Evolutionary conservation across 2,797 vertebrate genomes (phyloP).

Genomic region (Melanogrammus aeglefinus): DNA sequence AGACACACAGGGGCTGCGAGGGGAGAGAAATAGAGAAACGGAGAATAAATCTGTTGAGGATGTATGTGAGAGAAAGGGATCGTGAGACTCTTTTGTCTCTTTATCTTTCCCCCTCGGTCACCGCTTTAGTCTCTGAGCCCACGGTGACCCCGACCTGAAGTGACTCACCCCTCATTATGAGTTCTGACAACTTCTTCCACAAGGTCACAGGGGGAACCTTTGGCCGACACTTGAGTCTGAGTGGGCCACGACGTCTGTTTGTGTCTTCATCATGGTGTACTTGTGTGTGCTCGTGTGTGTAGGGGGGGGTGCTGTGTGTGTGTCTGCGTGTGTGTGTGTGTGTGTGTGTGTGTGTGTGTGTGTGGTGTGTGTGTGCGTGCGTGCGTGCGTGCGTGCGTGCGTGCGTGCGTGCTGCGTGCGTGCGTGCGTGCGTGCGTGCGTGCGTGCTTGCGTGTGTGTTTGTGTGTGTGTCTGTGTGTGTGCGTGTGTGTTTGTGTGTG

Average conservation of each 20-base stretch:
- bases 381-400: too few species aligned
- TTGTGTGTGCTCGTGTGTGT: conserved; percentile 2
- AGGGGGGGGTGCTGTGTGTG: conserved; percentile 7
- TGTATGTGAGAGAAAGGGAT: neutral
- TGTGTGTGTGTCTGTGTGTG: conserved; percentile 9
- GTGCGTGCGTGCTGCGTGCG: conserved; percentile 17
- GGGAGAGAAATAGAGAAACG: neutral
- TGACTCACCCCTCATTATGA: conserved; percentile 25
- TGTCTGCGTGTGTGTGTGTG: conserved; percentile 3
- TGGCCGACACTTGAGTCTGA: neutral
- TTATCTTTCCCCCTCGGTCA: neutral
- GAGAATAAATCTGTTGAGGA: neutral
- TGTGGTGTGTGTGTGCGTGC: neutral
- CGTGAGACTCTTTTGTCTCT: neutral
- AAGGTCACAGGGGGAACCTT: conserved; percentile 10
- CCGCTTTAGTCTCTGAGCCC: neutral
- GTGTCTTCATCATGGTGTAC: neutral
- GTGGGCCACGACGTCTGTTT: neutral
- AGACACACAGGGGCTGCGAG: neutral
- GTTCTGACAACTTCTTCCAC: conserved; percentile 13
- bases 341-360: too few species aligned
- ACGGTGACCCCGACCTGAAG: neutral
- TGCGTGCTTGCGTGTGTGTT: conserved; percentile 5
- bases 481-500: neutral
- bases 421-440: neutral